Conservation (phyloP, 2,888 invertebrate genomes). For the Lydus trimaculatus region DNA sequence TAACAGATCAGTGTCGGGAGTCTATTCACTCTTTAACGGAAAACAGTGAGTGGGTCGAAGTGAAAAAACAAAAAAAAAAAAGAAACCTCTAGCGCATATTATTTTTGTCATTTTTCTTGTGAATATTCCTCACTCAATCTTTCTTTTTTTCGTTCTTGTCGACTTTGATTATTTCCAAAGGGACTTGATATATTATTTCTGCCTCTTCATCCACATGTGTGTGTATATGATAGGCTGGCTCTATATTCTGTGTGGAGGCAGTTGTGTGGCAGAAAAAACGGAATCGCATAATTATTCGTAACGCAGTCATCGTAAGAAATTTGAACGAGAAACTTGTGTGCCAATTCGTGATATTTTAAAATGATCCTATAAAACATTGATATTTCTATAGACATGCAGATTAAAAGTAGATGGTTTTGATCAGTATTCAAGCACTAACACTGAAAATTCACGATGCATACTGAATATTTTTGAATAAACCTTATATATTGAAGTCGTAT, state of each 20-base stretch:
- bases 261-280: neutral
- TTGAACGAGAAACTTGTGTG: neutral
- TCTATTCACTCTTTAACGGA: slow-evolving; percentile 18
- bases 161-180: slow-evolving; percentile 33
- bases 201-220: slow-evolving; percentile 17
- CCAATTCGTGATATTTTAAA: slow-evolving; percentile 31
- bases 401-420: slow-evolving; percentile 37
- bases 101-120: slow-evolving; percentile 45
- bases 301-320: slow-evolving; percentile 3
- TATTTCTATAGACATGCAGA: slow-evolving; percentile 35
- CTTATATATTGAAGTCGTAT: neutral
- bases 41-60: neutral
- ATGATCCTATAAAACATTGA: slow-evolving; percentile 30
- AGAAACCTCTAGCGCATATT: slow-evolving; percentile 21
- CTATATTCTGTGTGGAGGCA: neutral
- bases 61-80: neutral
- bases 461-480: slow-evolving; percentile 30
- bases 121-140: slow-evolving; percentile 43
- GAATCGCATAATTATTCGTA: slow-evolving; percentile 17
- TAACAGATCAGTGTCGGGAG: slow-evolving; percentile 55
- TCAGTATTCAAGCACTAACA: slow-evolving; percentile 40
- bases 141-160: slow-evolving; percentile 32
- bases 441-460: slow-evolving; percentile 39
- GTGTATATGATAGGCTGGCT: neutral
- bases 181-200: slow-evolving; percentile 30